phyloP scores from a whole-genome alignment of 2,113 vertebrate species.

The Naja naja region DNA sequence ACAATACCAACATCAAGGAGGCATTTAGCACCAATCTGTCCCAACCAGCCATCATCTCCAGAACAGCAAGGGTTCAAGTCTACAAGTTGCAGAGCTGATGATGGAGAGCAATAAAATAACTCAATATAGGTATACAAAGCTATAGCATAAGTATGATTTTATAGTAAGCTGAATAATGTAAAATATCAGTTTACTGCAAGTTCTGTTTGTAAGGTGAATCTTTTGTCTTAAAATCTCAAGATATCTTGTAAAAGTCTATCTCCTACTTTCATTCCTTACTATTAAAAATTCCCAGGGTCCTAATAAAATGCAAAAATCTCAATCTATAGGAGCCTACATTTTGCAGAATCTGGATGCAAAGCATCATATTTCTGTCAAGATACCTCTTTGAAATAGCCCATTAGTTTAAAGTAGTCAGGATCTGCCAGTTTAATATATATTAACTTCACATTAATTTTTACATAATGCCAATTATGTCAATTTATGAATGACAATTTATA shows the following conservation, averaged over 20 bases:
- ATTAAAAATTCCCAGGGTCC: not conserved
- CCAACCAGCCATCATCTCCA: not conserved
- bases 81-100: not conserved
- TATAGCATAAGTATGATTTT: not conserved
- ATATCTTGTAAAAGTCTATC: not conserved
- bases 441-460: not conserved
- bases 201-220: not conserved
- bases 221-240: not conserved
- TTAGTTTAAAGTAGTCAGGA: not conserved
- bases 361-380: not conserved
- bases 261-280: not conserved
- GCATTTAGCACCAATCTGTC: not conserved
- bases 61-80: not conserved
- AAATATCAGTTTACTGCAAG: not conserved
- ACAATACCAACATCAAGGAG: not conserved
- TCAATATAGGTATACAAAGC: not conserved
- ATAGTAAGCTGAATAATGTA: not conserved
- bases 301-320: not conserved
- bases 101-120: not conserved
- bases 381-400: not conserved
- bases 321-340: not conserved
- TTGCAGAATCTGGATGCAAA: not conserved
- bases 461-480: not conserved
- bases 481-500: not conserved
- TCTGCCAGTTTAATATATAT: not conserved